Evolutionary conservation across 2,888 invertebrate species (phyloP).

Genomic region (Drosophila tripunctata): DNA sequence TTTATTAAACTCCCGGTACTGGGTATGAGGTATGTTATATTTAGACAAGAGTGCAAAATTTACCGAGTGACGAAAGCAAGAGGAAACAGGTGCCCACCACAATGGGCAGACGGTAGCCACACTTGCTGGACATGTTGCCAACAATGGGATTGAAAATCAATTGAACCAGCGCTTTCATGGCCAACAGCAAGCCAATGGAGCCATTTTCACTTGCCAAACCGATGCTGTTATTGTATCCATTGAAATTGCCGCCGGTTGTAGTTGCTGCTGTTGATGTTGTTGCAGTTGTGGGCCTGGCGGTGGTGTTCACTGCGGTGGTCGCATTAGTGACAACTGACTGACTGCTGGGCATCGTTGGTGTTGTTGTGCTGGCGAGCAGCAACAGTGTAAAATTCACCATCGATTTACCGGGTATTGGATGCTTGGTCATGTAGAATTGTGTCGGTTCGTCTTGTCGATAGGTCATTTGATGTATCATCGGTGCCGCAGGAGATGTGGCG

Average conservation of each 20-base stretch:
- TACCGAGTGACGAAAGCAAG: slow-evolving; percentile 88
- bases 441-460: slow-evolving; percentile 70
- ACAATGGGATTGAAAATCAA: slow-evolving; percentile 90
- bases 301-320: slow-evolving; percentile 5
- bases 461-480: slow-evolving; percentile 70
- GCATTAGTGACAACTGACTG: slow-evolving; percentile 56
- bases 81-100: slow-evolving; percentile 89
- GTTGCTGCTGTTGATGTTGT: not conserved
- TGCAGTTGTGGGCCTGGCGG: not conserved
- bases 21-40: not conserved
- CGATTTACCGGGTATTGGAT: slow-evolving; percentile 84
- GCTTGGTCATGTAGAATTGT: slow-evolving; percentile 81
- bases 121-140: slow-evolving; percentile 87
- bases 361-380: slow-evolving; percentile 53
- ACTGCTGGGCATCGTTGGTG: too few relatives aligned
- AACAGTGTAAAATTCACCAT: slow-evolving; percentile 82
- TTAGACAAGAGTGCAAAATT: slow-evolving; percentile 72
- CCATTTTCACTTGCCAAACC: slow-evolving; percentile 87
- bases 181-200: slow-evolving; percentile 88
- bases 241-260: slow-evolving; percentile 1
- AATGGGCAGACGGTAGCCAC: slow-evolving; percentile 89
- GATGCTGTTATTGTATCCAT: slow-evolving; percentile 68
- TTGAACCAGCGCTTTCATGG: slow-evolving; percentile 92
- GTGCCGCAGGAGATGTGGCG: slow-evolving; percentile 12
- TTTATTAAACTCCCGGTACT: not conserved